Conservation (phyloP, 2,888 invertebrate genomes). For the Mellilla xanthometata region DNA sequence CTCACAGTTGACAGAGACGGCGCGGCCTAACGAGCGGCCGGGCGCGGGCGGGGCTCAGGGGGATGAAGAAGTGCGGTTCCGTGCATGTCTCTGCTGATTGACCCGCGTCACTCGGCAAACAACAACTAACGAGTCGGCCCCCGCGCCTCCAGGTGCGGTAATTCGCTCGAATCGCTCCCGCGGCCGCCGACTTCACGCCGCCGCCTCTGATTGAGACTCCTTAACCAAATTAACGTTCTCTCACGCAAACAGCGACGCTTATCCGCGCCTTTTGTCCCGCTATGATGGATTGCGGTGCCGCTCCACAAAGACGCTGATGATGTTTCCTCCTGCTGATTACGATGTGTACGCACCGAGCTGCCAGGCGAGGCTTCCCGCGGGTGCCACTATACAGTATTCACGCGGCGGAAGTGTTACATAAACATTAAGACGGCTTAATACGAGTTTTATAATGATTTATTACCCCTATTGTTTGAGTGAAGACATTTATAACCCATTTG, state of each 20-base stretch:
- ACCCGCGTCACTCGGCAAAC: constrained; percentile 83
- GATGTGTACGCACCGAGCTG: constrained; percentile 65
- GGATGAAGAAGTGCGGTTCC: constrained; percentile 81
- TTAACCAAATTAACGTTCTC: constrained; percentile 79
- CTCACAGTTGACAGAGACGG: constrained; percentile 80
- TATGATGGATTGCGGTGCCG: constrained; percentile 79
- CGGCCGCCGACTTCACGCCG: constrained; percentile 66
- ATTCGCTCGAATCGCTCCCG: constrained; percentile 74
- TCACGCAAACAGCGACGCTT: constrained; percentile 73
- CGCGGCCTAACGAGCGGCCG: constrained; percentile 74
- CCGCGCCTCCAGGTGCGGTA: constrained; percentile 76
- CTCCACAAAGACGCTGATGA: constrained; percentile 70
- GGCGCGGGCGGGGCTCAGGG: constrained; percentile 46
- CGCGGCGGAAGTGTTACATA: constrained; percentile 55
- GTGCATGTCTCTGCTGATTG: constrained; percentile 83
- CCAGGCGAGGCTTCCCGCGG: constrained; percentile 50
- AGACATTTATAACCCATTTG: constrained; percentile 33
- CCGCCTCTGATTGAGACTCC: constrained; percentile 77
- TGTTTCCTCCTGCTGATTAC: constrained; percentile 69
- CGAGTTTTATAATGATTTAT: constrained; percentile 69
- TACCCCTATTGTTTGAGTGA: constrained; percentile 47
- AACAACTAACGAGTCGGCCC: constrained; percentile 81
- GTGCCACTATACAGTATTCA: constrained; percentile 44
- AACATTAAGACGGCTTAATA: constrained; percentile 57
- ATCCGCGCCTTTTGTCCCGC: constrained; percentile 73